These are phyloP conservation scores for Beroe forskalii DNA, from an alignment of 37 sponge, comb jelly and placozoan genomes.

Conservation along the genomic window DNA sequence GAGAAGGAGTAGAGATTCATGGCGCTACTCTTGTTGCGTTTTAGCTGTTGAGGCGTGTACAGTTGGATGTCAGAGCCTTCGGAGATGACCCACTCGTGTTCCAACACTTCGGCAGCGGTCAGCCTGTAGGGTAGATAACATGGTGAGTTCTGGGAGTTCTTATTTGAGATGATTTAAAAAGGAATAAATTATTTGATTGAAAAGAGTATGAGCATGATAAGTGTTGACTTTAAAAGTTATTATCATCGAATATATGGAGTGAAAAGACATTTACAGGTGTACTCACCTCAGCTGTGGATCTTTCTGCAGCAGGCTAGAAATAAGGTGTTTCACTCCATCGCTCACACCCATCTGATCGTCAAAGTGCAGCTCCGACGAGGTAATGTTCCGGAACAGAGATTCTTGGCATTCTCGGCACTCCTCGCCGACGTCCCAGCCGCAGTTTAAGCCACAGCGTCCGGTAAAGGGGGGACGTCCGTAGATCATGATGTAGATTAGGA, in stretches of 20 bases:
- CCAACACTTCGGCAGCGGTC: slow-evolving; percentile 75
- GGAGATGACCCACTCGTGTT: slow-evolving; percentile 74
- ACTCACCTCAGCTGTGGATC: slow-evolving; percentile 41
- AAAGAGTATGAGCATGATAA: too few species aligned
- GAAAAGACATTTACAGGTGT: too few species aligned
- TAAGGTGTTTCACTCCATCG: slow-evolving; percentile 74
- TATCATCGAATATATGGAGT: too few species aligned
- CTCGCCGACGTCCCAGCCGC: slow-evolving; percentile 84
- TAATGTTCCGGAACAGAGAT: slow-evolving; percentile 54
- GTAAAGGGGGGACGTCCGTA: slow-evolving; percentile 79
- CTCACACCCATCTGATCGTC: slow-evolving; percentile 66
- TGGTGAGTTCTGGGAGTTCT: neutral
- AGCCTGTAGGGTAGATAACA: slow-evolving; percentile 54
- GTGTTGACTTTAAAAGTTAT: too few species aligned
- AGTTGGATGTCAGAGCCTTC: slow-evolving; percentile 8
- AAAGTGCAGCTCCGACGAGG: neutral
- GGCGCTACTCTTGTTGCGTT: slow-evolving; percentile 62
- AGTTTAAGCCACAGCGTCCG: slow-evolving; percentile 77
- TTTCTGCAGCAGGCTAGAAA: slow-evolving; percentile 71
- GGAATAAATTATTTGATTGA: too few species aligned
- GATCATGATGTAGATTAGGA: slow-evolving; percentile 83
- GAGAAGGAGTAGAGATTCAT: slow-evolving; percentile 51
- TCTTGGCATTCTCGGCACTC: slow-evolving; percentile 75
- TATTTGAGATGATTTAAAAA: too few species aligned
- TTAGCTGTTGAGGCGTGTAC: slow-evolving; percentile 25